A percentile compares a stretch with the other conserved stretches of the same genome.
Evolutionary conservation across 2,797 vertebrate species (phyloP).

Genomic region (Spondyliosoma cantharus): DNA sequence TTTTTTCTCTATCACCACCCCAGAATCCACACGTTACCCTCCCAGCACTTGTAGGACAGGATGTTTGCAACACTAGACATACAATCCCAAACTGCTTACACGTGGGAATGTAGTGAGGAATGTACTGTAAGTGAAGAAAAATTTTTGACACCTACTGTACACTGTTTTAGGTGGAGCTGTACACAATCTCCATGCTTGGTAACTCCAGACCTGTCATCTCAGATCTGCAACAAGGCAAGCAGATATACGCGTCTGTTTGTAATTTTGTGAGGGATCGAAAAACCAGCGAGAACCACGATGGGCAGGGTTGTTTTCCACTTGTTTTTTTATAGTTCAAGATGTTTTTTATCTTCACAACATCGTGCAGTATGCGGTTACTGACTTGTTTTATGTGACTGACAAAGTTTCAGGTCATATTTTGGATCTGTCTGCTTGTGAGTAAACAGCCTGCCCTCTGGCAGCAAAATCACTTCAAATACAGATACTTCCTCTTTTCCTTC

Average conservation of each 20-base stretch:
- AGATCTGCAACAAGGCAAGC: constrained; percentile 24
- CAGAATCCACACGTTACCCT: constrained; percentile 25
- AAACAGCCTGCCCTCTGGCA: constrained; percentile 37
- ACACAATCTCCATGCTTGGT: constrained; percentile 39
- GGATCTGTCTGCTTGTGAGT: constrained; percentile 57
- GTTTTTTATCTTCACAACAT: constrained; percentile 22
- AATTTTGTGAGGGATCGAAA: constrained; percentile 35
- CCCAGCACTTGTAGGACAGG: constrained; percentile 43
- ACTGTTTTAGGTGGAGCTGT: constrained; percentile 53
- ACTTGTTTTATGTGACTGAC: constrained; percentile 44
- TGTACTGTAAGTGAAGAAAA: constrained; percentile 58
- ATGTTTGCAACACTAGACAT: constrained; percentile 75
- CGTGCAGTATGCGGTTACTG: constrained; percentile 24
- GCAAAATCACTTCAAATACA: constrained; percentile 48
- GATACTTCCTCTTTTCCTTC: constrained; percentile 37
- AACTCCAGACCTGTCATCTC: constrained; percentile 41
- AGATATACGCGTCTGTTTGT: constrained; percentile 21
- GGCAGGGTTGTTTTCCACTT: constrained; percentile 29
- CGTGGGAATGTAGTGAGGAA: constrained; percentile 74
- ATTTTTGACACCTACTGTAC: constrained; percentile 42
- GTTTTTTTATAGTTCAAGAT: constrained; percentile 17
- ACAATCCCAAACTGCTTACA: constrained; percentile 62
- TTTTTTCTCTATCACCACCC: constrained; percentile 10
- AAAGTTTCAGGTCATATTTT: constrained; percentile 56
- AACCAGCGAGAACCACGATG: constrained; percentile 27